These are phyloP conservation scores for Nasonia oneida DNA, from an alignment of 2,888 invertebrate species.

Conservation along the genomic window DNA sequence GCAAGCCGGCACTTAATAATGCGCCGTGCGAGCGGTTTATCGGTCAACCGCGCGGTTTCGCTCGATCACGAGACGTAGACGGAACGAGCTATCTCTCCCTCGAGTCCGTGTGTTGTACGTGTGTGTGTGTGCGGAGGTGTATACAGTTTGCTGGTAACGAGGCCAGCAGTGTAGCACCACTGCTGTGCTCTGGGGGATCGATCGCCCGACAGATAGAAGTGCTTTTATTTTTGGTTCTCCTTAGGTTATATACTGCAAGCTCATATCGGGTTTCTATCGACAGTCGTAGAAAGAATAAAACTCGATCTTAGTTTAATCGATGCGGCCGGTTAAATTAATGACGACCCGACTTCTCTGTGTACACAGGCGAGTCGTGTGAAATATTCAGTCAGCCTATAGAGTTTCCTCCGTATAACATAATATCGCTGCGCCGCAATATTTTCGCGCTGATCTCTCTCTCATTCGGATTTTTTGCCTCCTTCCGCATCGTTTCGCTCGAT, in stretches of 20 bases:
- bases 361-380: not conserved
- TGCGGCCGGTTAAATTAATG: not conserved
- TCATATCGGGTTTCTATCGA: not conserved
- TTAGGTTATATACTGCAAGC: not conserved
- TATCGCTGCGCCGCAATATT: not conserved
- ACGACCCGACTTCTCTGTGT: not conserved
- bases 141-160: slow-evolving; percentile 11
- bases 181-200: not conserved
- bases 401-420: not conserved
- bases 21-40: slow-evolving; percentile 68
- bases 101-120: not conserved
- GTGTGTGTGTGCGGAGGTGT: not conserved
- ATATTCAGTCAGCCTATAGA: too few species aligned
- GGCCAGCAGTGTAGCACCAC: slow-evolving; percentile 26
- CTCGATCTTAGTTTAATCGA: not conserved
- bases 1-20: slow-evolving; percentile 61
- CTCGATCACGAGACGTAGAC: slow-evolving; percentile 46
- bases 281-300: not conserved
- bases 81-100: slow-evolving; percentile 19
- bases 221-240: not conserved
- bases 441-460: not conserved
- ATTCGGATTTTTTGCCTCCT: not conserved
- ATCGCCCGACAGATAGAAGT: not conserved
- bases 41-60: slow-evolving; percentile 69
- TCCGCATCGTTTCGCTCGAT: not conserved